phyloP scores from a whole-genome alignment of 2,113 vertebrate genomes.

The Mus musculus region DNA sequence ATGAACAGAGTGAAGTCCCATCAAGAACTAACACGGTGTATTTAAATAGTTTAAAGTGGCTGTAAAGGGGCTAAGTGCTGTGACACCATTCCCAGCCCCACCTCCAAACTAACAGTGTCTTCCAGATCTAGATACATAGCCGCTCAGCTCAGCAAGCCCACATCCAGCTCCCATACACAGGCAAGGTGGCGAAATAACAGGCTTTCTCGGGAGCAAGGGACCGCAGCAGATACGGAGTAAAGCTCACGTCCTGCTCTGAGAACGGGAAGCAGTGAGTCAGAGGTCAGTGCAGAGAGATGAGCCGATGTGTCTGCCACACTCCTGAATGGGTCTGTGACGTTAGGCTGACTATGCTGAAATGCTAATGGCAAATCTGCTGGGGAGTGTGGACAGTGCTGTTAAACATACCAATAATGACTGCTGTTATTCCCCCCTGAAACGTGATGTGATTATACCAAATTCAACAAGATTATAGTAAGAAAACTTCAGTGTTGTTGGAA shows the following conservation, averaged over 20 bases:
- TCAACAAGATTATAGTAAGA: background rate
- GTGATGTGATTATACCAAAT: conserved; percentile 23
- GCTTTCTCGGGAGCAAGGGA: background rate
- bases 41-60: background rate
- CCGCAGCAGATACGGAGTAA: background rate
- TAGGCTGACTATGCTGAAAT: background rate
- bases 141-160: background rate
- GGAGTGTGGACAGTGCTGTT: background rate
- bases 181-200: background rate
- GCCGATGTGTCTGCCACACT: background rate
- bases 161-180: background rate
- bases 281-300: background rate
- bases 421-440: background rate
- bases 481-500: conserved; percentile 9
- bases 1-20: conserved; percentile 4
- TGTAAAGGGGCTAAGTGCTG: conserved; percentile 14
- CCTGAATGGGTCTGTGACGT: background rate
- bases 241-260: background rate
- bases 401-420: background rate
- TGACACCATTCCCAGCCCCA: background rate
- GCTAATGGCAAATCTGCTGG: background rate
- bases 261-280: background rate
- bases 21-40: background rate
- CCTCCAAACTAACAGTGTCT: background rate
- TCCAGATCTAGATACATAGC: background rate